Evolutionary conservation across 2,888 invertebrate genomes (phyloP).

Genomic region (Trissoscelio sp.): DNA sequence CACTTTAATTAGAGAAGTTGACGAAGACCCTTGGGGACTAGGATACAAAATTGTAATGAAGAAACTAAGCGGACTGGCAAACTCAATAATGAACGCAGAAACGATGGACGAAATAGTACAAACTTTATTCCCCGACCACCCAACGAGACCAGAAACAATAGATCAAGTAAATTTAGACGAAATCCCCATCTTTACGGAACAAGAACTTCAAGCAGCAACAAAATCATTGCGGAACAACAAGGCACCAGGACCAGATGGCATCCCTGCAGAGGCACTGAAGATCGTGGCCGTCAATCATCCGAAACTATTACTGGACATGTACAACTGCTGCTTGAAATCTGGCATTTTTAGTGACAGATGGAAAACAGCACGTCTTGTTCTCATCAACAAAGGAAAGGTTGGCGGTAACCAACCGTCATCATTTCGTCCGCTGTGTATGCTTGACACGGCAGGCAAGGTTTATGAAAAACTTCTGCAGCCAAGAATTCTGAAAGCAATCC

Average conservation of each 20-base stretch:
- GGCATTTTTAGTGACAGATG: conserved; percentile 34
- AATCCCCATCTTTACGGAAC: neutral
- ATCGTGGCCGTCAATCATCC: neutral
- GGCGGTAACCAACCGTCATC: neutral
- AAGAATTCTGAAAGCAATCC: neutral
- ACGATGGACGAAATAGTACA: neutral
- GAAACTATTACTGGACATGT: conserved; percentile 25
- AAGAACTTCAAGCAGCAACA: too few species aligned
- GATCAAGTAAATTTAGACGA: too few species aligned
- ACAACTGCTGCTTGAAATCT: conserved; percentile 22
- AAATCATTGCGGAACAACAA: neutral
- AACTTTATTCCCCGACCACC: neutral
- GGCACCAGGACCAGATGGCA: neutral
- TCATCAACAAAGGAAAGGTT: conserved; percentile 5
- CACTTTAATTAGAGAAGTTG: too few species aligned
- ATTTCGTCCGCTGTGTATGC: conserved; percentile 67
- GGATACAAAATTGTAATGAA: neutral
- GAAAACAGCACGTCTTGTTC: conserved; percentile 1
- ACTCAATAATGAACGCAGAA: neutral
- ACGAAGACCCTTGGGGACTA: neutral
- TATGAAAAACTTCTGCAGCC: neutral
- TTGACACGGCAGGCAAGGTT: neutral
- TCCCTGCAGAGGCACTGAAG: neutral
- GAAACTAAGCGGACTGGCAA: neutral
- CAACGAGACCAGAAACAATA: too few species aligned